Percentiles rank a stretch among this genome's conserved stretches.
phyloP scores from a whole-genome alignment of 2,888 invertebrate genomes.

The Gari tellinella region DNA sequence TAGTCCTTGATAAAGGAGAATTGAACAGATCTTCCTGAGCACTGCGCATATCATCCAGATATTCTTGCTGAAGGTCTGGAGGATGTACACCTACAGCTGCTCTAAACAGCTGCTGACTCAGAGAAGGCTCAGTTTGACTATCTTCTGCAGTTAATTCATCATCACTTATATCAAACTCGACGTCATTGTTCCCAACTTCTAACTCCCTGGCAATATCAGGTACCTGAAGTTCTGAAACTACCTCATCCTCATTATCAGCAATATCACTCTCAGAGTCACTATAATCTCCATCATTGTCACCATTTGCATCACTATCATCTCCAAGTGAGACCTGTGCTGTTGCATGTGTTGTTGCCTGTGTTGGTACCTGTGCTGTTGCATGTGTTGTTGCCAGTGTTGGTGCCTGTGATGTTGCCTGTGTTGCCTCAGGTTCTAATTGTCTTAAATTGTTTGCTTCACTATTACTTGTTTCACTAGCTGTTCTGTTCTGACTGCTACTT shows the following conservation, averaged over 20 bases:
- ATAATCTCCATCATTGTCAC: constrained; percentile 12
- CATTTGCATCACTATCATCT: constrained; percentile 13
- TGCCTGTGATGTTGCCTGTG: no score
- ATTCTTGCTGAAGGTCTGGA: neutral
- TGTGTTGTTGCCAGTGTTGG: no score
- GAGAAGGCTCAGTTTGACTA: constrained; percentile 15
- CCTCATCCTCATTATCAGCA: neutral
- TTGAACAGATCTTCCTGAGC: constrained; percentile 1
- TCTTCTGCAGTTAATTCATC: constrained; percentile 21
- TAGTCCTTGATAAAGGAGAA: no score
- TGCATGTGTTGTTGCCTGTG: no score
- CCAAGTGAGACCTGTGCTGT: neutral
- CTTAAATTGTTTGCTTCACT: no score
- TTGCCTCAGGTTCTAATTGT: no score
- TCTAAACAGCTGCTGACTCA: constrained; percentile 2
- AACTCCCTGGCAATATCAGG: neutral
- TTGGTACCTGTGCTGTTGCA: no score
- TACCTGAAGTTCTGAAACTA: neutral
- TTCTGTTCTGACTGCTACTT: neutral
- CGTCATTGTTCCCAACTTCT: constrained; percentile 6
- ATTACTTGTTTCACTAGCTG: neutral
- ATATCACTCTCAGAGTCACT: constrained; percentile 1
- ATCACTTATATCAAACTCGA: constrained; percentile 12
- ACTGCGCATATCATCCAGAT: neutral
- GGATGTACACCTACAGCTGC: neutral